These are phyloP conservation scores for Aphaenogaster rudis DNA, from an alignment of 1,140 invertebrate genomes.

Conservation along the genomic window DNA sequence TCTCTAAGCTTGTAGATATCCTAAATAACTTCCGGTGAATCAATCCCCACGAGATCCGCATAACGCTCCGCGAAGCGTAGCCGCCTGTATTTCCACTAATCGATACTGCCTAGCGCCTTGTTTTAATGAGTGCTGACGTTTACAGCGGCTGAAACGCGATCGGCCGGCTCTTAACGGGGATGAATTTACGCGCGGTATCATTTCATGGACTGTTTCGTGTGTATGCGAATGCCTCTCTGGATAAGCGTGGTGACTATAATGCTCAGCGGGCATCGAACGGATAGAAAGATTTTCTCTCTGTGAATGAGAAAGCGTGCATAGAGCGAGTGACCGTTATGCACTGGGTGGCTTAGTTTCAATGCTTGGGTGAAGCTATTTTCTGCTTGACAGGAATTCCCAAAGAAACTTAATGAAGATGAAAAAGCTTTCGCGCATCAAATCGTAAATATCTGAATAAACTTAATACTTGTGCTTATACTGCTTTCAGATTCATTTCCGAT, in stretches of 20 bases:
- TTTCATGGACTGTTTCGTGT: slow-evolving; percentile 38
- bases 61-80: slow-evolving; percentile 50
- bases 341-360: slow-evolving; percentile 1
- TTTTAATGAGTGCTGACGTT: slow-evolving; percentile 58
- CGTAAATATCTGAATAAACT: neutral
- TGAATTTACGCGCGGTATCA: slow-evolving; percentile 40
- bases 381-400: neutral
- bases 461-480: no score
- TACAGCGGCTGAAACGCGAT: slow-evolving; percentile 40
- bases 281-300: slow-evolving; percentile 23
- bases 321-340: slow-evolving; percentile 4
- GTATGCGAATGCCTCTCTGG: neutral
- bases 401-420: neutral
- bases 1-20: slow-evolving; percentile 10
- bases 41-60: slow-evolving; percentile 32
- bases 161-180: slow-evolving; percentile 52
- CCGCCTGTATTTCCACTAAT: slow-evolving; percentile 32
- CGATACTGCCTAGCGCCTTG: slow-evolving; percentile 40
- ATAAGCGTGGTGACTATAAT: neutral
- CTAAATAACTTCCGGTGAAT: slow-evolving; percentile 50
- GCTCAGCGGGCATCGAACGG: neutral
- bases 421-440: neutral
- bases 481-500: neutral
- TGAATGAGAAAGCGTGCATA: slow-evolving; percentile 5
- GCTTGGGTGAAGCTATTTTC: neutral